Conservation (phyloP, 1,140 invertebrate species). For the Drosophila parabipectinata region DNA sequence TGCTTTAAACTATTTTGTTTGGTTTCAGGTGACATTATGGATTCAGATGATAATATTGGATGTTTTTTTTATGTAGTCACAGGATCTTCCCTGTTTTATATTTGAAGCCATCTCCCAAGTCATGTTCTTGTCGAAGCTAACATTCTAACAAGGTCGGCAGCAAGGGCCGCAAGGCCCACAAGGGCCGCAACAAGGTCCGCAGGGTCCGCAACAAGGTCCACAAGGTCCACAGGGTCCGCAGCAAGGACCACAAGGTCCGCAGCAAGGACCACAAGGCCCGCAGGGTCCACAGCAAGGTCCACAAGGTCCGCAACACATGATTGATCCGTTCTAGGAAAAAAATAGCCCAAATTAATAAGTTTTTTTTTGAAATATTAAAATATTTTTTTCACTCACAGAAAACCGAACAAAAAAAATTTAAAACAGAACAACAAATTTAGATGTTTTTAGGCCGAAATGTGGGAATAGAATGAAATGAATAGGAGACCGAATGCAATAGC, state of each 20-base stretch:
- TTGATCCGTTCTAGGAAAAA: slow-evolving; percentile 3
- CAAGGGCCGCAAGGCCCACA: neutral
- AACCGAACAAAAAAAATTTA: slow-evolving; percentile 29
- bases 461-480: neutral
- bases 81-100: neutral
- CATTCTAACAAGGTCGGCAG: neutral
- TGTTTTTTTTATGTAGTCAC: no score
- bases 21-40: neutral
- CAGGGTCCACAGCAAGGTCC: slow-evolving; percentile 27
- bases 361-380: neutral
- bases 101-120: neutral
- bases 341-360: neutral
- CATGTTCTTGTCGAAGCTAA: neutral
- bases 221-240: slow-evolving; percentile 10
- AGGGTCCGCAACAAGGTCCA: slow-evolving; percentile 5
- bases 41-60: neutral
- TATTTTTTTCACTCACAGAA: slow-evolving; percentile 15
- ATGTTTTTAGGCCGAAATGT: slow-evolving; percentile 14
- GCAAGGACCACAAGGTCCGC: slow-evolving; percentile 13
- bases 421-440: slow-evolving; percentile 25
- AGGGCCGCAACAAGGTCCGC: no score
- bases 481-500: slow-evolving; percentile 4
- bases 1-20: slow-evolving; percentile 1
- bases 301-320: slow-evolving; percentile 32
- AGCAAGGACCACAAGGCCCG: slow-evolving; percentile 15